phyloP scores from a whole-genome alignment of 2,797 vertebrate species.

The Scleropages formosus region DNA sequence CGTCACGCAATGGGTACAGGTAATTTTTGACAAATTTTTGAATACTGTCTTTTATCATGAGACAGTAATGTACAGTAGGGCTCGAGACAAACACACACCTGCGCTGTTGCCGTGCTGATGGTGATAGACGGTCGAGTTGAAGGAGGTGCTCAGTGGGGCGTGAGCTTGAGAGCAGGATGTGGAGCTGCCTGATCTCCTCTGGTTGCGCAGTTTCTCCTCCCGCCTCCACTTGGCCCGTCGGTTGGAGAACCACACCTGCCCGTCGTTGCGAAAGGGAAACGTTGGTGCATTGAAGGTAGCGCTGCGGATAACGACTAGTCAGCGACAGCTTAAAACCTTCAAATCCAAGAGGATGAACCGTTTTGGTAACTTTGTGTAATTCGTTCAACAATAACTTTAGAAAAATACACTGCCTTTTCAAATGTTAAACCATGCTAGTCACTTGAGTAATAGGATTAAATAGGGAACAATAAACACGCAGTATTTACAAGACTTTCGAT shows the following conservation, averaged over 20 bases:
- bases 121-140: conserved; percentile 75
- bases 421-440: background rate
- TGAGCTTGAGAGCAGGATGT: conserved; percentile 73
- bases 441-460: background rate
- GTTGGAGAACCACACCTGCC: conserved; percentile 86
- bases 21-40: no score
- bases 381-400: background rate
- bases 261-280: conserved; percentile 36
- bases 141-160: conserved; percentile 72
- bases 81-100: conserved; percentile 13
- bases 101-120: conserved; percentile 60
- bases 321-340: no score
- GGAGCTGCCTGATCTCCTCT: conserved; percentile 72
- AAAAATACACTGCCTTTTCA: background rate
- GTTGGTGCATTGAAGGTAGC: no score
- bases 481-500: background rate
- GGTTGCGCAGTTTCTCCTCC: conserved; percentile 83
- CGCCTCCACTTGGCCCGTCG: conserved; percentile 85
- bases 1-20: no score
- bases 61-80: background rate
- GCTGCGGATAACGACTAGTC: no score
- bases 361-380: background rate
- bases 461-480: conserved; percentile 4
- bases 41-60: no score
- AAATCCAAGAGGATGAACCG: background rate